Conservation (phyloP, 2,797 vertebrate species). For the Rhyacichthys aspro region DNA sequence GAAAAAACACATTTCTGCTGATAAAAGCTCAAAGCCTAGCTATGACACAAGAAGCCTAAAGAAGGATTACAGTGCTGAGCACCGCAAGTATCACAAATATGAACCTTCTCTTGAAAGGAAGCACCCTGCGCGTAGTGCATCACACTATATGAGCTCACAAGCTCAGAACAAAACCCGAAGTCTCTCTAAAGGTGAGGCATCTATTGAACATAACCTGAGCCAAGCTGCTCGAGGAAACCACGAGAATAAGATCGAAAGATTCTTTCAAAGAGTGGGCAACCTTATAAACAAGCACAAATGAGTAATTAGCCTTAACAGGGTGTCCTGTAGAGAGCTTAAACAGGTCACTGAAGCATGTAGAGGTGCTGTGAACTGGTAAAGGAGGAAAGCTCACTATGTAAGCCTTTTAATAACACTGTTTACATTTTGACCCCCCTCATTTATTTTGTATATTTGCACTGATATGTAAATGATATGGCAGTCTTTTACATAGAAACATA, state of each 20-base stretch:
- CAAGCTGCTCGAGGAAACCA: slow-evolving; percentile 78
- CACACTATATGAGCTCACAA: slow-evolving; percentile 41
- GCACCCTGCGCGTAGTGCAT: slow-evolving; percentile 12
- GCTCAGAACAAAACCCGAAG: slow-evolving; percentile 77
- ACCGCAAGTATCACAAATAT: slow-evolving; percentile 86
- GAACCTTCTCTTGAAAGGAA: slow-evolving; percentile 85
- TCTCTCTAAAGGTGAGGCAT: slow-evolving; percentile 68
- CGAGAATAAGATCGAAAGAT: slow-evolving; percentile 92
- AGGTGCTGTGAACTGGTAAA: neutral
- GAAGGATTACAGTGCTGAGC: slow-evolving; percentile 72
- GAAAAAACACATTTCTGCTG: slow-evolving; percentile 20
- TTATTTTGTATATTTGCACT: slow-evolving; percentile 32
- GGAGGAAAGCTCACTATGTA: slow-evolving; percentile 7
- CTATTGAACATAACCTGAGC: slow-evolving; percentile 57
- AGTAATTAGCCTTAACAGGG: neutral
- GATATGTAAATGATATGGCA: slow-evolving; percentile 6
- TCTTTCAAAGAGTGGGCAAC: slow-evolving; percentile 90
- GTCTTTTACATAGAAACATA: slow-evolving; percentile 2
- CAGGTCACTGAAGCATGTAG: neutral
- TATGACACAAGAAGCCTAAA: slow-evolving; percentile 49
- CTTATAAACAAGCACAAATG: slow-evolving; percentile 89
- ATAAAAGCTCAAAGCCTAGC: slow-evolving; percentile 43
- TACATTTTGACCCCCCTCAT: slow-evolving; percentile 24
- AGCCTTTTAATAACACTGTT: slow-evolving; percentile 26
- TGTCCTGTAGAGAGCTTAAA: too few relatives aligned